Base-by-base conservation (phyloP, 2,113 vertebrate species). In the Lophotis ruficrista region DNA sequence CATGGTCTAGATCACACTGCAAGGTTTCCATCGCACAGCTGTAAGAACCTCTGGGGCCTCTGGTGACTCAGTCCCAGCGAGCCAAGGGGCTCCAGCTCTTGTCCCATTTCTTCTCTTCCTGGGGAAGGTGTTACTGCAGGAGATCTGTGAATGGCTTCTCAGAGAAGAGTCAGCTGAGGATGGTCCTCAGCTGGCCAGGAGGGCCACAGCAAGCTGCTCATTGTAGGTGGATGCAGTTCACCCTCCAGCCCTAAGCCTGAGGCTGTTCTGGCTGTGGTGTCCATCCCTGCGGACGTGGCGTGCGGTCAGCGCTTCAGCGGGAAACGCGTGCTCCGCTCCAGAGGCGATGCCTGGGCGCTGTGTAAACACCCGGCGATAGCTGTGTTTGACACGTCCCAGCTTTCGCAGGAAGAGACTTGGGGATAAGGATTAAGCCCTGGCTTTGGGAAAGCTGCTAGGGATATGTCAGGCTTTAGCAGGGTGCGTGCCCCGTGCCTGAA, bases 321-420 rank as follows among this genome's bases (percentile, higher is more conserved):
- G 31, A 30, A 61, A 22, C 2, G 2, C 1, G 9, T 25, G 41
- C 58, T 66, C 4, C 0, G 23, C 21, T 73, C 48, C 1, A 0
- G 28, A 56, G 72, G 72, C 2, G 18, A 38, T 57, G 60, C 20
- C 47, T 35, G 2, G 53, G 27, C 0, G 2, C 87, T 75, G 50
- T 20, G 30, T 45, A 37, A 86, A 58, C 62, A 66, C 25, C 38
- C 28, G 0, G 23, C 3, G 2, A 35, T 14, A 65, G 51, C 38
- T 17, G 25, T 2, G 24, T 47, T 18, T 60, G 79, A 58, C 22
- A 18, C 3, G 10, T 57, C 30, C 22, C 45, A 47, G 68, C 80
- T 58, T 58, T 53, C 1, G 1, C 75, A 43, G 80, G 79, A 75
- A 60, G 93, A 58, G 38, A 27, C 27, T 2, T 2, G 3, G 37